These are phyloP conservation scores for Leptobrachium leishanense DNA, from an alignment of 2,113 vertebrate genomes.

Conservation along the genomic window DNA sequence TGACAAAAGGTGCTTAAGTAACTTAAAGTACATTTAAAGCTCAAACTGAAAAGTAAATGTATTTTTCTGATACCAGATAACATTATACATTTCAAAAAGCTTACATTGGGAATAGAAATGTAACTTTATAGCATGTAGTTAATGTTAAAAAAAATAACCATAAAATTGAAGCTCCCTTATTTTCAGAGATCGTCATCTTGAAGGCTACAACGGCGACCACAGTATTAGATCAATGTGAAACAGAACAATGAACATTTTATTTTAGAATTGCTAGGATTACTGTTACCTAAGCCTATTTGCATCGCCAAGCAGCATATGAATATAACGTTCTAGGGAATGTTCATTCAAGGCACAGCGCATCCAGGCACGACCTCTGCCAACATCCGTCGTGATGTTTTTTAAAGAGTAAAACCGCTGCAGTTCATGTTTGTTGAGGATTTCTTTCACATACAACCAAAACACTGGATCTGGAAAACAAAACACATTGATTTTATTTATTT, in stretches of 20 bases:
- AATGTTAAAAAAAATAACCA: too few species aligned
- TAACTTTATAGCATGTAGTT: too few species aligned
- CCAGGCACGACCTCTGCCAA: conserved; percentile 91
- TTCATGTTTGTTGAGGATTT: conserved; percentile 92
- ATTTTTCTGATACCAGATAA: too few species aligned
- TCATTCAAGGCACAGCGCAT: conserved; percentile 94
- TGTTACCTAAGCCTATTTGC: conserved; percentile 80
- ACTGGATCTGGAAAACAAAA: conserved; percentile 74
- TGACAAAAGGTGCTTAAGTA: too few species aligned
- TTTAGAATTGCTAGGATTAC: neutral
- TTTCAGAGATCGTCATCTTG: neutral
- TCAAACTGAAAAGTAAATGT: too few species aligned
- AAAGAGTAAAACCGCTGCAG: conserved; percentile 90
- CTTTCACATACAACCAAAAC: conserved; percentile 95
- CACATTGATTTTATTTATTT: neutral
- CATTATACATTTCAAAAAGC: too few species aligned
- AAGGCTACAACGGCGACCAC: neutral
- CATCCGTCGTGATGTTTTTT: conserved; percentile 80
- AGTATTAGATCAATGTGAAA: neutral
- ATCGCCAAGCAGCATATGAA: conserved; percentile 89
- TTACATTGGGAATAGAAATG: too few species aligned
- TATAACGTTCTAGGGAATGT: conserved; percentile 91
- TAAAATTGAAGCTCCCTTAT: neutral
- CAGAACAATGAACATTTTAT: neutral
- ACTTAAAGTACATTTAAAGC: too few species aligned